phyloP scores from a whole-genome alignment of 2,113 vertebrate genomes.

The Gasterosteus aculeatus region DNA sequence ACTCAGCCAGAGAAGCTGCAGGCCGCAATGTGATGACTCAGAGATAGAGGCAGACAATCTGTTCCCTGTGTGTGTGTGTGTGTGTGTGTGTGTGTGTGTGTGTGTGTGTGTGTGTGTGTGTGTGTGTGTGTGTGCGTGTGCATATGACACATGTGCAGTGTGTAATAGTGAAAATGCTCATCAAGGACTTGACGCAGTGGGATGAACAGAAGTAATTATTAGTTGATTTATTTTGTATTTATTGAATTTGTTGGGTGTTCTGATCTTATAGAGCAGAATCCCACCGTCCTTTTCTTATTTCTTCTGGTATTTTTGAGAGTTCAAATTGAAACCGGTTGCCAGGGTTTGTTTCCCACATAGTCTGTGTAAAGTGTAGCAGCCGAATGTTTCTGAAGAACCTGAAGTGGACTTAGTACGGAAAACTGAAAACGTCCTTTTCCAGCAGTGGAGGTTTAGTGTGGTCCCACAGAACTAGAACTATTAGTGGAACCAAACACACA shows the following conservation, averaged over 20 bases:
- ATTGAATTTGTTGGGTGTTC: neutral
- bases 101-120: conserved; percentile 19
- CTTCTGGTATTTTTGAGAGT: neutral
- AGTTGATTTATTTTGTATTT: conserved; percentile 5
- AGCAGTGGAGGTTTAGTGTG: neutral
- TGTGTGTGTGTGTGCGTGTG: neutral
- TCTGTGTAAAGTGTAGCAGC: neutral
- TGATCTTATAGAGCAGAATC: neutral
- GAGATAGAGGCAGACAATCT: conserved; percentile 53
- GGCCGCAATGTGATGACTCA: conserved; percentile 56
- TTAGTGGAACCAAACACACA: neutral
- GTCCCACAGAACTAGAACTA: conserved; percentile 1
- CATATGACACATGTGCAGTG: conserved; percentile 10
- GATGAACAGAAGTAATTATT: neutral
- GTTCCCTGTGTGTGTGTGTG: conserved; percentile 43
- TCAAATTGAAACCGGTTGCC: neutral
- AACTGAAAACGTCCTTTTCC: too few species aligned
- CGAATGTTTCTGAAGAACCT: neutral
- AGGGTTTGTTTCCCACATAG: too few species aligned
- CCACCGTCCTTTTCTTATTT: neutral
- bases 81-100: conserved; percentile 23
- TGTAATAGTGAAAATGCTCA: conserved; percentile 15
- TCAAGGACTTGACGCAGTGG: conserved; percentile 8
- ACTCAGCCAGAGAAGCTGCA: conserved; percentile 42
- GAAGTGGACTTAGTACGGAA: too few species aligned